These are phyloP conservation scores for Pocillopora grandis DNA, from an alignment of 92 coral and sea anemone genomes.

Conservation along the genomic window DNA sequence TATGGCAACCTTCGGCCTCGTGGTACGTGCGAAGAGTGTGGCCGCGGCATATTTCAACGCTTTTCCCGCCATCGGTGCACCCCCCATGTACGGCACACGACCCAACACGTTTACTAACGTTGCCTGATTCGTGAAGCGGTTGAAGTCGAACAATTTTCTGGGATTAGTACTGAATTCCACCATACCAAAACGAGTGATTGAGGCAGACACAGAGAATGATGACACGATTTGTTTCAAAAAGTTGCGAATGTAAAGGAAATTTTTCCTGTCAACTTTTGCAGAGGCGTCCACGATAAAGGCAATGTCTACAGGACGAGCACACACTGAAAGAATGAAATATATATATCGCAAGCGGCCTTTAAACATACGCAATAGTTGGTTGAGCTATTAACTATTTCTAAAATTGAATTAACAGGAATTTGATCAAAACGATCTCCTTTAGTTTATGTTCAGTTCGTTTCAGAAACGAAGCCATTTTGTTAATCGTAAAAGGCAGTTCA, in stretches of 20 bases:
- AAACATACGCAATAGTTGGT: neutral
- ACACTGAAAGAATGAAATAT: slow-evolving; percentile 24
- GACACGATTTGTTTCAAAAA: slow-evolving; percentile 73
- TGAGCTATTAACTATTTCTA: too few relatives aligned
- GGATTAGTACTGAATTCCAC: slow-evolving; percentile 59
- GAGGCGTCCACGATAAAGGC: slow-evolving; percentile 86
- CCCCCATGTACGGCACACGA: slow-evolving; percentile 56
- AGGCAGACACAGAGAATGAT: slow-evolving; percentile 65
- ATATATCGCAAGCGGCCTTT: neutral
- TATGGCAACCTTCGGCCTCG: slow-evolving; percentile 61
- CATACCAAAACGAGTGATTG: slow-evolving; percentile 65
- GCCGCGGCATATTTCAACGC: slow-evolving; percentile 47
- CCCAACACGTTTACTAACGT: slow-evolving; percentile 44
- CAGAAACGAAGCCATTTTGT: neutral
- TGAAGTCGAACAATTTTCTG: slow-evolving; percentile 54
- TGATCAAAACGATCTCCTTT: too few relatives aligned
- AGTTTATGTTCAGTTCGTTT: neutral
- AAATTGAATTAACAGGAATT: too few relatives aligned
- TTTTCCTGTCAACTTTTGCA: slow-evolving; percentile 61
- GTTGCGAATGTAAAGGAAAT: slow-evolving; percentile 69
- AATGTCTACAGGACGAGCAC: slow-evolving; percentile 67
- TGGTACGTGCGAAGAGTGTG: slow-evolving; percentile 51
- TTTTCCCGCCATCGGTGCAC: slow-evolving; percentile 64
- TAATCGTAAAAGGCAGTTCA: neutral
- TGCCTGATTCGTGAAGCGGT: slow-evolving; percentile 44